phyloP scores from a whole-genome alignment of 2,797 vertebrate genomes.

The Toxotes lorentzi region DNA sequence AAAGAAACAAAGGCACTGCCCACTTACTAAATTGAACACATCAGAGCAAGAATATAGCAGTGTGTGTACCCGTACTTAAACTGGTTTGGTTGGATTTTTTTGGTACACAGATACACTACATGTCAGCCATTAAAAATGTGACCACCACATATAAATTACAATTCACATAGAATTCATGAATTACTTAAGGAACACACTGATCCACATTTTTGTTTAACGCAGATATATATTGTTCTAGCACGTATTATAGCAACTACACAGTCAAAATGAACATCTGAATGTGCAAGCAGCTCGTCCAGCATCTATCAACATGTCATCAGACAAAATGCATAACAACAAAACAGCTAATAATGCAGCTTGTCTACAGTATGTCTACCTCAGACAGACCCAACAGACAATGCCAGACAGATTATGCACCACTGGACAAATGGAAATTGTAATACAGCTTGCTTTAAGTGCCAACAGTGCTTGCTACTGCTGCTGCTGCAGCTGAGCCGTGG shows the following conservation, averaged over 20 bases:
- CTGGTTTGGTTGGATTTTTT: not conserved
- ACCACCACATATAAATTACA: not conserved
- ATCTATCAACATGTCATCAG: not conserved
- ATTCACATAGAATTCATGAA: not conserved
- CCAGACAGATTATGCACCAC: conserved; percentile 51
- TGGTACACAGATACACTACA: not conserved
- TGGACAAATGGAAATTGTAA: conserved; percentile 45
- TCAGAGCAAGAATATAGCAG: not conserved
- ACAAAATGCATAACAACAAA: conserved; percentile 9
- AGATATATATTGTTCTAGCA: not conserved
- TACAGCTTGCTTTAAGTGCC: conserved; percentile 53
- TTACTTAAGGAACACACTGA: not conserved
- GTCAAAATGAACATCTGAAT: not conserved
- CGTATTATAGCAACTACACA: not conserved
- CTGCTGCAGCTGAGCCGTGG: conserved; percentile 49
- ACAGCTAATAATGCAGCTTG: not conserved
- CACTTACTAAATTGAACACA: conserved; percentile 54
- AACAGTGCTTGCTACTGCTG: conserved; percentile 50
- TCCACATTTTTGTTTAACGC: not conserved
- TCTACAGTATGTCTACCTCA: conserved; percentile 18
- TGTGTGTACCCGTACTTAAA: not conserved
- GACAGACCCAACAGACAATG: conserved; percentile 20
- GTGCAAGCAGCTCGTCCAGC: not conserved
- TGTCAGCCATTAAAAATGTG: not conserved
- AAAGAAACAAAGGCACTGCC: conserved; percentile 38